A percentile compares a stretch with the other conserved stretches of the same genome.
Conservation (phyloP, 2,113 vertebrate genomes). For the Rallus limicola region DNA sequence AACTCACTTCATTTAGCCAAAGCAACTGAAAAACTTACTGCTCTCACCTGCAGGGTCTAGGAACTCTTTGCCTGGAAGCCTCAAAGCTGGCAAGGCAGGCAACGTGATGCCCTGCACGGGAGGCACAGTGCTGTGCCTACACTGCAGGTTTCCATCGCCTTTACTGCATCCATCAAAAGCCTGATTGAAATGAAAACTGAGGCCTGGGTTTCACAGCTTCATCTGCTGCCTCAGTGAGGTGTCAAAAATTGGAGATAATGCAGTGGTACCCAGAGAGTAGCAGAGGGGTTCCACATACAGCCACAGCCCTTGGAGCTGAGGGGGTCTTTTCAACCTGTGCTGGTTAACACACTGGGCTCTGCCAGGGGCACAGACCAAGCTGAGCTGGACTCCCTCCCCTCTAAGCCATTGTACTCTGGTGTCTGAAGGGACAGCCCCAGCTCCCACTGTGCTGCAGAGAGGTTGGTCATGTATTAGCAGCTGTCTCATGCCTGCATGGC, state of each 20-base stretch:
- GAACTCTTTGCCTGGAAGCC: not conserved
- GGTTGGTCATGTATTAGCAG: not conserved
- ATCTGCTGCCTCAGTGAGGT: not conserved
- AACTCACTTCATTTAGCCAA: not conserved
- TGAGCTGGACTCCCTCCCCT: not conserved
- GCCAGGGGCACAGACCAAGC: not conserved
- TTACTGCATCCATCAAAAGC: not conserved
- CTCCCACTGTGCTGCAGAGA: not conserved
- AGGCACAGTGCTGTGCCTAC: not conserved
- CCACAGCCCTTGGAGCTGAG: not conserved
- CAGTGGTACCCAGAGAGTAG: not conserved
- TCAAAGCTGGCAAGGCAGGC: not conserved
- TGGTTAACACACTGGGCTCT: fast-evolving
- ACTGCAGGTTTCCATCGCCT: not conserved
- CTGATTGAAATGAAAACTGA: not conserved
- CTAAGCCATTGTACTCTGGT: not conserved
- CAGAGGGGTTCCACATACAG: not conserved
- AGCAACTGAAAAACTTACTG: not conserved
- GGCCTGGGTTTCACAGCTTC: not conserved
- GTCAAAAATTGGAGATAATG: not conserved
- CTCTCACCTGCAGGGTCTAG: not conserved
- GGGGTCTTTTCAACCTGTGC: not conserved
- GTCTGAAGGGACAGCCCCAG: not conserved
- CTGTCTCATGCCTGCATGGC: not conserved
- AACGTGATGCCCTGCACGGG: not conserved